Evolutionary conservation across 2,888 invertebrate species (phyloP), one percentile per base, ranked within the genome.

Genomic region (Pheosia tremula): DNA sequence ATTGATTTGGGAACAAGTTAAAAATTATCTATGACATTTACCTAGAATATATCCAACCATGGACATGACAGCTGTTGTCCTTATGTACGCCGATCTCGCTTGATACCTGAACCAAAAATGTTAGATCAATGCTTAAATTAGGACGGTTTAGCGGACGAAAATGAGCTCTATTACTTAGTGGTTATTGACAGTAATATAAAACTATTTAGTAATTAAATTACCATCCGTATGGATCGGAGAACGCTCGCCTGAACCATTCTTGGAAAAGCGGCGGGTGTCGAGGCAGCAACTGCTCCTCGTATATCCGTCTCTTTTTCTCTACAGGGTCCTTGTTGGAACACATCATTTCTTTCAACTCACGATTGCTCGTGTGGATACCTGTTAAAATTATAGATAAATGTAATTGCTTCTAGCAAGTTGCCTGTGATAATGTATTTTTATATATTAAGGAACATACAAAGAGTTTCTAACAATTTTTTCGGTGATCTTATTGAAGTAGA

Each of bases 21-120:
- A 9, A 4, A 9, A 9, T 43, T 1, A 5, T 39, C 7, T 50
- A 9, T 10, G 13, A 37, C 37, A 64, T 75, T 73, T 75, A 93
- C 95, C 95, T 61, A 99, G 95, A 76, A 98, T 97, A 81, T 98
- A 98, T 58, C 99, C 98, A 64, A 98, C 97, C 95, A 99, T 98
- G 0, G 98, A 99, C 97, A 99, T 99, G 0, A 99, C 99, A 10
- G 99, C 99, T 3, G 97, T 96, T 0, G 99, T 99, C 71, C 98
- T 95, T 58, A 97, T 97, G 83, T 97, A 99, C 0, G 98, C 96
- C 11, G 97, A 96, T 66, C 99, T 94, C 0, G 99, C 99, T 80
- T 97, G 96, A 85, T 98, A 98, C 99, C 98, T 94, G 66, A 58
- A 73, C 62, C 70, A 24, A 50, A n/a, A 7, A 8, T 4, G 11